These are phyloP conservation scores for Ennomos erosarius DNA, from an alignment of 2,888 invertebrate genomes.

Conservation along the genomic window DNA sequence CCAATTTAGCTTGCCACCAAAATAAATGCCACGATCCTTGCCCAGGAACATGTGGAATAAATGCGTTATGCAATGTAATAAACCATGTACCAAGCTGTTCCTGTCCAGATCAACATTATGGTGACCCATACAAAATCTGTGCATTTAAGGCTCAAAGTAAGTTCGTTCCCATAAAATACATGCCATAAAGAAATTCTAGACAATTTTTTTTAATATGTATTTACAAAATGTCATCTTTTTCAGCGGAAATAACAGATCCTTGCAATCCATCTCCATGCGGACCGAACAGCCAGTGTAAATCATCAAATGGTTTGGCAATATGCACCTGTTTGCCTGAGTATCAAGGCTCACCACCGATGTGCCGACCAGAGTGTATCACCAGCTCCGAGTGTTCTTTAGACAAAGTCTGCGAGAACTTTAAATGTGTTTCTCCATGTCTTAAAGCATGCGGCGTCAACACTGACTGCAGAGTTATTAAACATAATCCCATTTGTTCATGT, in stretches of 20 bases:
- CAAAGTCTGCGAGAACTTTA: constrained; percentile 88
- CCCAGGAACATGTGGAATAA: constrained; percentile 89
- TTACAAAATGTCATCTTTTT: constrained; percentile 42
- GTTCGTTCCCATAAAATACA: constrained; percentile 42
- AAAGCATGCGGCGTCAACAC: constrained; percentile 89
- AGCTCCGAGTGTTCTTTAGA: constrained; percentile 88
- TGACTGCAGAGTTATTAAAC: constrained; percentile 89
- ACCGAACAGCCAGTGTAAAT: constrained; percentile 87
- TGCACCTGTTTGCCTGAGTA: constrained; percentile 89
- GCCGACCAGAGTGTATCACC: constrained; percentile 88
- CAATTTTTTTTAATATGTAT: no score
- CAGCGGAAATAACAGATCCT: constrained; percentile 69
- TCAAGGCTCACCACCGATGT: constrained; percentile 88
- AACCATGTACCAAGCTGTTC: constrained; percentile 91
- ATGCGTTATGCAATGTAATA: constrained; percentile 89
- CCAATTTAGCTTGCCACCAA: constrained; percentile 89
- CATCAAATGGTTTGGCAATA: constrained; percentile 85
- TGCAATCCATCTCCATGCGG: constrained; percentile 92
- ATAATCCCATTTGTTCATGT: constrained; percentile 89
- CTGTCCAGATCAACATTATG: constrained; percentile 88
- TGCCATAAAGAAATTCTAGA: no score
- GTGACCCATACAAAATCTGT: constrained; percentile 89
- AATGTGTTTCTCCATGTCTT: constrained; percentile 90
- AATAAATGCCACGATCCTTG: constrained; percentile 93
- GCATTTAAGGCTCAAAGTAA: constrained; percentile 84